A percentile compares a stretch with the other conserved stretches of the same genome.
Evolutionary conservation across 2,888 invertebrate species (phyloP).

Genomic region (Agriopis aurantiaria): DNA sequence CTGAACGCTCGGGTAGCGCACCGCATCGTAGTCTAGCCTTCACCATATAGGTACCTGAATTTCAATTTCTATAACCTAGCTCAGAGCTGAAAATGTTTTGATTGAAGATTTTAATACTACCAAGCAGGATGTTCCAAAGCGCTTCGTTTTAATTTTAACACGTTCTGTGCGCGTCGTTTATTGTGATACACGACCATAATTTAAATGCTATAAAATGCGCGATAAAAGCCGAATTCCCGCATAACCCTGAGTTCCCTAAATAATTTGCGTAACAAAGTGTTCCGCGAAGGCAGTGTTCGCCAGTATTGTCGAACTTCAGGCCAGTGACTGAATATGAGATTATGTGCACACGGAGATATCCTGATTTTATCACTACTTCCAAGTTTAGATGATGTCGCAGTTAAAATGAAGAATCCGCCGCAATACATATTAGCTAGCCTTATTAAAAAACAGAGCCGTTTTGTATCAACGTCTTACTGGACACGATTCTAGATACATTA

Average conservation of each 20-base stretch:
- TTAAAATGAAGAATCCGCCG: too few relatives aligned
- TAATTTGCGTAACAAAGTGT: slow-evolving; percentile 55
- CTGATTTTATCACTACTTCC: slow-evolving; percentile 39
- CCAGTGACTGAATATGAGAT: slow-evolving; percentile 58
- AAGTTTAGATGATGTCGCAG: neutral
- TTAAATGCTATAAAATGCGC: slow-evolving; percentile 27
- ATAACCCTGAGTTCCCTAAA: slow-evolving; percentile 34
- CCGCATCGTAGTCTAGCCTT: too few relatives aligned
- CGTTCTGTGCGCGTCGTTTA: neutral
- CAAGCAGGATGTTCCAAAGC: neutral
- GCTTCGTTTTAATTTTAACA: slow-evolving; percentile 5
- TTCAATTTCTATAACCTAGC: too few relatives aligned
- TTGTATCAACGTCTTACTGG: too few relatives aligned
- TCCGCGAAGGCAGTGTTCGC: slow-evolving; percentile 55
- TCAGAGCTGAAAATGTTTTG: too few relatives aligned
- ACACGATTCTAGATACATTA: neutral
- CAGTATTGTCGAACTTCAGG: slow-evolving; percentile 60
- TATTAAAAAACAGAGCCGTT: neutral
- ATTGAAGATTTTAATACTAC: too few relatives aligned
- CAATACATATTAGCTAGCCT: too few relatives aligned
- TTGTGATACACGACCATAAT: slow-evolving; percentile 25
- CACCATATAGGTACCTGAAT: too few relatives aligned
- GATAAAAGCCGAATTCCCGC: slow-evolving; percentile 15
- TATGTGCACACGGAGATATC: slow-evolving; percentile 48
- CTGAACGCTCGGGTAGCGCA: too few relatives aligned